Evolutionary conservation across 2,888 invertebrate species (phyloP).

Genomic region (Anaspis maculata): DNA sequence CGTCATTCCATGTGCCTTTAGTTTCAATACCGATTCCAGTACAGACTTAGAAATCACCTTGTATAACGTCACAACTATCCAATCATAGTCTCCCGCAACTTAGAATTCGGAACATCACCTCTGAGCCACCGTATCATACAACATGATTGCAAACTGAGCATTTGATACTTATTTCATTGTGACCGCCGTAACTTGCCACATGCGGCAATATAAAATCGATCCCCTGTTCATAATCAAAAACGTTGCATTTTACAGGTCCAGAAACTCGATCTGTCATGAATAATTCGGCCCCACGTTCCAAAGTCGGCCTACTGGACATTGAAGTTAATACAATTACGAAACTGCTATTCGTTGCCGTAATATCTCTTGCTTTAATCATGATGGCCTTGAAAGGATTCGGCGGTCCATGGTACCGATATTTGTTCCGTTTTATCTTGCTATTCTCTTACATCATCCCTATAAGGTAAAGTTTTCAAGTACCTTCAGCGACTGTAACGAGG

Average conservation of each 20-base stretch:
- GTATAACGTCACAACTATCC: no score
- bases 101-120: no score
- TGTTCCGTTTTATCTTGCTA: conserved; percentile 91
- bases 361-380: conserved; percentile 86
- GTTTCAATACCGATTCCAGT: no score
- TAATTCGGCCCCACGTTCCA: conserved; percentile 90
- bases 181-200: no score
- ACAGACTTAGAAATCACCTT: no score
- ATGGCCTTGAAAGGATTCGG: conserved; percentile 94
- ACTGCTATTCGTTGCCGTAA: conserved; percentile 83
- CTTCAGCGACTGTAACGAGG: no score
- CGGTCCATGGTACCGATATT: conserved; percentile 93
- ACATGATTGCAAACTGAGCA: background rate
- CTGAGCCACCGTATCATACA: no score
- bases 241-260: conserved; percentile 51
- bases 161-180: background rate
- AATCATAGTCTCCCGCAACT: no score
- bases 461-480: conserved; percentile 59
- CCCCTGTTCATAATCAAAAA: conserved; percentile 1
- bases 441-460: conserved; percentile 99
- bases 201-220: no score
- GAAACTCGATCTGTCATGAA: conserved; percentile 99
- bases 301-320: conserved; percentile 90
- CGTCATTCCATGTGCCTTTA: no score
- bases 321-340: conserved; percentile 97